Conservation (phyloP, 2,888 invertebrate genomes). For the Epistrophe grossulariae region DNA sequence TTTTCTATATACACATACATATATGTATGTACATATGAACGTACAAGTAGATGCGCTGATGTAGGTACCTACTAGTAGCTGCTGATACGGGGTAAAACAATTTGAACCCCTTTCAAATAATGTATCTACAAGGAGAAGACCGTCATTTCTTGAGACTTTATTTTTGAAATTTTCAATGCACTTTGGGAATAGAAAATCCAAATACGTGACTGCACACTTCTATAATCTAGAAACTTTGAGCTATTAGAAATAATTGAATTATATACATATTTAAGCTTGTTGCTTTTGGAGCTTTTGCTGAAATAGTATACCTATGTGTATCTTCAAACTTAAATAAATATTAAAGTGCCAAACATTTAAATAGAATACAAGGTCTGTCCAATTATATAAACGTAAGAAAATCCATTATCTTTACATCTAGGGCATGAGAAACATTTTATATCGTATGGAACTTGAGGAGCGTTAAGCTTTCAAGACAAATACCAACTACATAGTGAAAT, state of each 20-base stretch:
- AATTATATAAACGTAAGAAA: neutral
- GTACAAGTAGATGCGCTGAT: no score
- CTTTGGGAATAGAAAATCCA: conserved; percentile 45
- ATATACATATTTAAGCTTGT: neutral
- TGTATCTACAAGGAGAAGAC: neutral
- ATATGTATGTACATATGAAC: neutral
- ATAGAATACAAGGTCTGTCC: neutral
- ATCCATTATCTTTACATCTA: conserved; percentile 22
- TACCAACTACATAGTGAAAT: neutral
- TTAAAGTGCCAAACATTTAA: neutral
- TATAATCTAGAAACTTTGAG: conserved; percentile 2
- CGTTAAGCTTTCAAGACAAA: conserved; percentile 3
- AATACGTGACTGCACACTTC: conserved; percentile 46
- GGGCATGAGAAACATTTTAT: neutral
- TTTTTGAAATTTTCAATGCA: conserved; percentile 8
- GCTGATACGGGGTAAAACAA: neutral
- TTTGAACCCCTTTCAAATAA: neutral
- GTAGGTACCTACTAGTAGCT: neutral
- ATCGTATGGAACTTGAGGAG: conserved; percentile 1
- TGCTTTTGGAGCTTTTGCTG: neutral
- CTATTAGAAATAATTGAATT: conserved; percentile 33
- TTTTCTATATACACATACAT: no score
- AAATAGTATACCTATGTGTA: neutral
- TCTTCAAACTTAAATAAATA: neutral
- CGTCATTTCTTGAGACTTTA: neutral